Conservation (phyloP, 2,888 invertebrate species). For the Thera obeliscata region DNA sequence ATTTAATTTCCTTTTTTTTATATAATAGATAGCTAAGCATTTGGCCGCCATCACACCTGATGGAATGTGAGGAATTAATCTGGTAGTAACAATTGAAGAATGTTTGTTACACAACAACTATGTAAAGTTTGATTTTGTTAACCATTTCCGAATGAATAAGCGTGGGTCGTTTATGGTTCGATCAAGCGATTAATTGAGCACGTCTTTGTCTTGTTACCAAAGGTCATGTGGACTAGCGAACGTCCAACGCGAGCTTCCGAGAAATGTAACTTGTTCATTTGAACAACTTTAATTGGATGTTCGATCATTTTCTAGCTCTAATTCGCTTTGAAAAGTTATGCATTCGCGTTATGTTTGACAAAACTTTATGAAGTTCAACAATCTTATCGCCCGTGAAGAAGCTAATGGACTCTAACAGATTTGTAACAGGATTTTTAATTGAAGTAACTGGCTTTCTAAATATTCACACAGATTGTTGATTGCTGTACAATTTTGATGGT, state of each 20-base stretch:
- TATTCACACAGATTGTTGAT: constrained; percentile 16
- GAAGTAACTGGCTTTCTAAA: constrained; percentile 20
- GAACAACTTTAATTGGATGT: constrained; percentile 12
- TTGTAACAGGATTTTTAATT: constrained; percentile 30
- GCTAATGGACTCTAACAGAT: constrained; percentile 18
- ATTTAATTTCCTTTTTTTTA: too few species aligned
- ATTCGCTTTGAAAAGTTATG: constrained; percentile 5
- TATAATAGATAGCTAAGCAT: too few species aligned
- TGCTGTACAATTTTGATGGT: neutral
- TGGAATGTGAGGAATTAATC: too few species aligned
- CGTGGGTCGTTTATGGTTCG: constrained; percentile 31
- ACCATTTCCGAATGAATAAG: constrained; percentile 20
- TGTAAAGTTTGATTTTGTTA: constrained; percentile 19
- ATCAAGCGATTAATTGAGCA: constrained; percentile 33
- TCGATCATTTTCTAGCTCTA: constrained; percentile 8
- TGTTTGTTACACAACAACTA: constrained; percentile 1
- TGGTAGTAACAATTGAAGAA: too few species aligned
- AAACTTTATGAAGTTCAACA: constrained; percentile 19
- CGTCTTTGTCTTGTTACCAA: constrained; percentile 33
- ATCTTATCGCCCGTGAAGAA: constrained; percentile 22
- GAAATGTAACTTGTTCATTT: constrained; percentile 24
- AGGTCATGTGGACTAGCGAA: constrained; percentile 30
- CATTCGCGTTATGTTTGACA: constrained; percentile 4
- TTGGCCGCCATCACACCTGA: too few species aligned
- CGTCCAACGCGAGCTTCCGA: constrained; percentile 27